Evolutionary conservation across 1,140 invertebrate species (phyloP).

Genomic region (Hycleus phaleratus): DNA sequence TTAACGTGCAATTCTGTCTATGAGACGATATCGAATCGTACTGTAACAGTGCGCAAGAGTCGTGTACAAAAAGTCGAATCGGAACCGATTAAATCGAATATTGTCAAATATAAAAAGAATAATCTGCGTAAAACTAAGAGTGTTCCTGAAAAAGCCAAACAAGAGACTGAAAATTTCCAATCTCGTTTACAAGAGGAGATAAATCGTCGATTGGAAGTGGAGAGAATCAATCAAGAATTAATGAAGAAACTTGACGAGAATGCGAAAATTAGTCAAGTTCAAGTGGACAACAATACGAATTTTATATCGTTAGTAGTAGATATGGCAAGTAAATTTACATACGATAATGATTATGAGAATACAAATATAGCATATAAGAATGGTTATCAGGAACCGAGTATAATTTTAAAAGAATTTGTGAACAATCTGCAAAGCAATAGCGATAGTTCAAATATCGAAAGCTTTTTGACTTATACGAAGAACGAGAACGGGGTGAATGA

Average conservation of each 20-base stretch:
- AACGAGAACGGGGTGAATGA: neutral
- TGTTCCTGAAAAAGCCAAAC: constrained; percentile 14
- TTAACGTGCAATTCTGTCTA: constrained; percentile 22
- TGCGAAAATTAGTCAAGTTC: neutral
- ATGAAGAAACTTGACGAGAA: constrained; percentile 26
- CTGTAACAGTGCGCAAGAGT: neutral
- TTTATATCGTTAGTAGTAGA: too few species aligned
- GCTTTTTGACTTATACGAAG: constrained; percentile 18
- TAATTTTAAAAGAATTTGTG: constrained; percentile 29
- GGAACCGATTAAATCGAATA: constrained; percentile 18
- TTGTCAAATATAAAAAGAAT: constrained; percentile 24
- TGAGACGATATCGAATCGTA: constrained; percentile 13
- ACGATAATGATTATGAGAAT: too few species aligned
- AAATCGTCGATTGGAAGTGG: constrained; percentile 25
- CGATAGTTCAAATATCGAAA: constrained; percentile 18
- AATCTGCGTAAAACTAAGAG: constrained; percentile 17
- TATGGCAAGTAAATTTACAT: too few species aligned
- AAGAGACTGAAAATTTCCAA: constrained; percentile 19
- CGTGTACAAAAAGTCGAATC: constrained; percentile 30
- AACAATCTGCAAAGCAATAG: constrained; percentile 16
- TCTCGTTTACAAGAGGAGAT: constrained; percentile 29
- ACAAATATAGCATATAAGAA: neutral
- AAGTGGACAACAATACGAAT: too few species aligned
- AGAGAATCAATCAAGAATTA: constrained; percentile 29
- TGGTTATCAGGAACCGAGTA: constrained; percentile 6